Percentiles rank a stretch among this genome's conserved stretches.
Conservation (phyloP, 2,888 invertebrate genomes). For the Suillia variegata region DNA sequence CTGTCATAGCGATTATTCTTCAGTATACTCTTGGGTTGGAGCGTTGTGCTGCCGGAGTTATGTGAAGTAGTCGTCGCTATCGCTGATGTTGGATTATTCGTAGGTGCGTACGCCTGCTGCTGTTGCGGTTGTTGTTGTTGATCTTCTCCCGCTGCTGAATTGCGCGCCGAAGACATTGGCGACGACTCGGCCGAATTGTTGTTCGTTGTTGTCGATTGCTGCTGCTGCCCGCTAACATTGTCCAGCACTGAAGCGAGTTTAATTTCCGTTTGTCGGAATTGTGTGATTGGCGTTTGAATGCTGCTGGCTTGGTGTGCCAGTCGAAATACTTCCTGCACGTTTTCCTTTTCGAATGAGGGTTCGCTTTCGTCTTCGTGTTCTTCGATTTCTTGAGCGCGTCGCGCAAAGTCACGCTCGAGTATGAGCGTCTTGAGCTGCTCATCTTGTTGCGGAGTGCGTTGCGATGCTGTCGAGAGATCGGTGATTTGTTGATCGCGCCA, state of each 20-base stretch:
- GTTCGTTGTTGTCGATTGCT: not conserved
- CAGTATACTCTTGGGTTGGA: slow-evolving; percentile 60
- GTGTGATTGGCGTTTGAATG: slow-evolving; percentile 62
- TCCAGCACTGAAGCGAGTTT: slow-evolving; percentile 46
- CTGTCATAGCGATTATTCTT: slow-evolving; percentile 58
- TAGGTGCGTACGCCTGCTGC: not conserved
- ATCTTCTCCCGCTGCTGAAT: slow-evolving; percentile 22
- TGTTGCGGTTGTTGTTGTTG: slow-evolving; percentile 22
- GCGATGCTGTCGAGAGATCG: slow-evolving; percentile 73
- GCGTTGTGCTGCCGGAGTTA: slow-evolving; percentile 27
- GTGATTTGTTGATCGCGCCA: slow-evolving; percentile 88
- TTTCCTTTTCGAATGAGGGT: slow-evolving; percentile 55
- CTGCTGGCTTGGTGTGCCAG: slow-evolving; percentile 60
- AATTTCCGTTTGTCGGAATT: slow-evolving; percentile 58
- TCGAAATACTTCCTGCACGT: slow-evolving; percentile 64
- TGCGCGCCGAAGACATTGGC: slow-evolving; percentile 42
- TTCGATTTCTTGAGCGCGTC: slow-evolving; percentile 80
- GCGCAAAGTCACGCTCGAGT: slow-evolving; percentile 92
- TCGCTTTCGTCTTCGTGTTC: slow-evolving; percentile 73
- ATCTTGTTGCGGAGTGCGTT: slow-evolving; percentile 79
- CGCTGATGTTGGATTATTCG: not conserved
- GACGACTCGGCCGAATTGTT: slow-evolving; percentile 42
- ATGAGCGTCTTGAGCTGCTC: slow-evolving; percentile 87
- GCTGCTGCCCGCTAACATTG: slow-evolving; percentile 15
- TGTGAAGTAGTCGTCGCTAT: slow-evolving; percentile 22